These are phyloP conservation scores for Callipepla squamata DNA, from an alignment of 2,113 vertebrate genomes.

Conservation along the genomic window DNA sequence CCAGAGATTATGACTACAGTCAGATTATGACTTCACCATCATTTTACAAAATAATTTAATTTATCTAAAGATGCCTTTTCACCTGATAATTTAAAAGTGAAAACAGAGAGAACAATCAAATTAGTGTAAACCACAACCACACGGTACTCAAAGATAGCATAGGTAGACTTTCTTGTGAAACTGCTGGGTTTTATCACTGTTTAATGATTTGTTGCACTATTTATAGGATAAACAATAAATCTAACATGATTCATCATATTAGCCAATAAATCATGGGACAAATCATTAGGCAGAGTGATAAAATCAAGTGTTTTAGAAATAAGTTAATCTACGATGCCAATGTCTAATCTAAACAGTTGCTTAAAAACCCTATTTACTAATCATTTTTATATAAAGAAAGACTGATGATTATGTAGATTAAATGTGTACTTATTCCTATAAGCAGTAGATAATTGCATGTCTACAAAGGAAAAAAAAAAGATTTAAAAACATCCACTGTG, in stretches of 20 bases:
- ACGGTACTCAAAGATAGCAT: background rate
- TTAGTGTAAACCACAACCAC: background rate
- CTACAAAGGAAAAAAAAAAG: background rate
- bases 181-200: slow-evolving; percentile 75
- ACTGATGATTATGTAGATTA: slow-evolving; percentile 83
- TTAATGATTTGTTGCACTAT: slow-evolving; percentile 83
- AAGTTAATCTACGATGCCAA: slow-evolving; percentile 86
- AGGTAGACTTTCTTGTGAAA: slow-evolving; percentile 62
- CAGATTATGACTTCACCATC: slow-evolving; percentile 65
- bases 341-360: slow-evolving; percentile 83
- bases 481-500: background rate
- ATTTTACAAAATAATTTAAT: slow-evolving; percentile 74
- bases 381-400: slow-evolving; percentile 84
- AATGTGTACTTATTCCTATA: slow-evolving; percentile 79
- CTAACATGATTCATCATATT: slow-evolving; percentile 83
- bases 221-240: slow-evolving; percentile 86
- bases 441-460: slow-evolving; percentile 65
- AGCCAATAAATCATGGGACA: slow-evolving; percentile 86
- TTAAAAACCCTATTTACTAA: slow-evolving; percentile 84
- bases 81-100: slow-evolving; percentile 15
- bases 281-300: slow-evolving; percentile 86
- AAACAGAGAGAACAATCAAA: background rate
- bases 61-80: slow-evolving; percentile 40
- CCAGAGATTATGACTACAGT: slow-evolving; percentile 43
- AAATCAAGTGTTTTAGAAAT: slow-evolving; percentile 88